Percentiles rank a stretch among this genome's conserved stretches.
These are phyloP conservation scores for Triops cancriformis DNA, from an alignment of 1,140 invertebrate species.

Conservation along the genomic window DNA sequence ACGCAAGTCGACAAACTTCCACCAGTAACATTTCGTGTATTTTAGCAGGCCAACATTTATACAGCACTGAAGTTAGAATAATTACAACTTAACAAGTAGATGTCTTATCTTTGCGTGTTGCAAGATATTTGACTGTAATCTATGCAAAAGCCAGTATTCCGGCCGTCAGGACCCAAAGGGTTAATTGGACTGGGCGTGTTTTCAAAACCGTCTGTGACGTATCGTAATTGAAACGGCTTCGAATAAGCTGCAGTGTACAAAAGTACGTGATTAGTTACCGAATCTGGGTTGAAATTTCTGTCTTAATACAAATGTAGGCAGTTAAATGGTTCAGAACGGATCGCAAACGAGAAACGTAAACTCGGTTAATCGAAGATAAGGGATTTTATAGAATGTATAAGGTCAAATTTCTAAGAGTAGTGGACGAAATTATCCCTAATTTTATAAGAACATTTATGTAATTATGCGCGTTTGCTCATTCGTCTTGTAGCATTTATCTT, in stretches of 20 bases:
- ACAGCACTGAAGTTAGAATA: too few relatives aligned
- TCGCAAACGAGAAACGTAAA: background rate
- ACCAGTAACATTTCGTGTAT: background rate
- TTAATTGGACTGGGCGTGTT: background rate
- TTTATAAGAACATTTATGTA: background rate
- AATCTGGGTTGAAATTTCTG: too few relatives aligned
- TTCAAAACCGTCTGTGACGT: background rate
- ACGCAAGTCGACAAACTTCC: background rate
- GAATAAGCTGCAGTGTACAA: background rate
- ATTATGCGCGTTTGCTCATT: too few relatives aligned
- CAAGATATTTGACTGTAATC: background rate
- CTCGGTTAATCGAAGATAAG: too few relatives aligned
- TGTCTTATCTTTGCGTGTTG: background rate
- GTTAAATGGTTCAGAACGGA: too few relatives aligned
- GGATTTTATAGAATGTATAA: background rate
- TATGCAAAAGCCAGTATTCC: slow-evolving; percentile 2
- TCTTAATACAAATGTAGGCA: too few relatives aligned
- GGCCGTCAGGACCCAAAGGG: background rate
- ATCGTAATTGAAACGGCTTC: background rate
- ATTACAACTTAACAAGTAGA: background rate
- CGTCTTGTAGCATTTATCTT: too few relatives aligned
- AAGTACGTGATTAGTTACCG: too few relatives aligned
- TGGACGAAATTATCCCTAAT: background rate
- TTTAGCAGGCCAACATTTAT: background rate
- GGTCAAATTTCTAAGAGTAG: too few relatives aligned